These are phyloP conservation scores for Cynopterus sphinx DNA, from an alignment of 2,797 vertebrate genomes.

Conservation along the genomic window DNA sequence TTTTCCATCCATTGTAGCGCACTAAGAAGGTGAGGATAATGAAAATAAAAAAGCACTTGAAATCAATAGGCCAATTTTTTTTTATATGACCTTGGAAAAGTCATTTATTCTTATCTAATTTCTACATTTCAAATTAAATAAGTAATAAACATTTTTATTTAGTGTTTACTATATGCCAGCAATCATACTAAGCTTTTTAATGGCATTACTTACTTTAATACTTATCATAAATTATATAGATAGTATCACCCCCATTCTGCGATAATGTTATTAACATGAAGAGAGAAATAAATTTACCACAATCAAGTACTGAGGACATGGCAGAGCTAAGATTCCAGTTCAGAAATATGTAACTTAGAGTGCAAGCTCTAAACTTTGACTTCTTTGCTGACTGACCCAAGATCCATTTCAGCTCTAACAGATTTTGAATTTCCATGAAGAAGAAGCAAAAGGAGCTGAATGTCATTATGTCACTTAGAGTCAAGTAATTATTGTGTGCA, in stretches of 20 bases:
- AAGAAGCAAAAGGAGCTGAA: neutral
- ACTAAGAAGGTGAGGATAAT: neutral
- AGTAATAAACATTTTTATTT: neutral
- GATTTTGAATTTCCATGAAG: neutral
- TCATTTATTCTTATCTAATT: neutral
- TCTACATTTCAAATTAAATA: neutral
- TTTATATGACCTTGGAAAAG: neutral
- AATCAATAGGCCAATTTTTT: neutral
- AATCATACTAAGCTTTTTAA: neutral
- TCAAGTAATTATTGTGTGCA: neutral
- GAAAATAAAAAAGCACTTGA: neutral
- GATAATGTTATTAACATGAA: neutral
- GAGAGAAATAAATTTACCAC: neutral
- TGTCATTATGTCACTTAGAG: neutral
- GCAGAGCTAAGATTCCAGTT: neutral
- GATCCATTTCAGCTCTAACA: neutral
- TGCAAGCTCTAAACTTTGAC: neutral
- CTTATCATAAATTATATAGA: neutral
- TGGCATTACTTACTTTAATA: neutral
- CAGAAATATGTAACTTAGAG: neutral
- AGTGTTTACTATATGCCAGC: neutral
- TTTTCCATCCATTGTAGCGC: neutral
- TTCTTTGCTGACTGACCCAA: neutral
- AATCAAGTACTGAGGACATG: neutral
- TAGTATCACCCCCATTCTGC: neutral